Evolutionary conservation across 1,140 invertebrate species (phyloP).

Genomic region (Tetramorium parvispinum): DNA sequence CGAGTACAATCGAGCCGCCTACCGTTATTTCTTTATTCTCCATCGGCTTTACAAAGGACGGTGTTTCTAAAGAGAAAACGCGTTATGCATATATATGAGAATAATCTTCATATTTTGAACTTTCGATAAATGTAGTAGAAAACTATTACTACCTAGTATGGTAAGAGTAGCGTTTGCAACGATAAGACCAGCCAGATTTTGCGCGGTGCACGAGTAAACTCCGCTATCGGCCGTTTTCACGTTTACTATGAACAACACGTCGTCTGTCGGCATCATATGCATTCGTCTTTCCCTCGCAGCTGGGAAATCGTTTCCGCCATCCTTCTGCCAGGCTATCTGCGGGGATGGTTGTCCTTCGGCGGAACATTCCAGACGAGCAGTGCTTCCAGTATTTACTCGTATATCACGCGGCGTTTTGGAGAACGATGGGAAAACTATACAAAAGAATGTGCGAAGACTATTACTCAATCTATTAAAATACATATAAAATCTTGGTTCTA

Average conservation of each 20-base stretch:
- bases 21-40: constrained; percentile 92
- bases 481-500: too few species aligned
- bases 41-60: constrained; percentile 94
- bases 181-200: constrained; percentile 94
- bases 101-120: neutral
- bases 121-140: neutral
- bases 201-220: constrained; percentile 96
- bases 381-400: constrained; percentile 93
- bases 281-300: constrained; percentile 96
- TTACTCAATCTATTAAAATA: too few species aligned
- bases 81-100: neutral
- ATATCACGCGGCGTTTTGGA: constrained; percentile 94
- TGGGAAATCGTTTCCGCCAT: constrained; percentile 97
- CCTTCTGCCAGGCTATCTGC: constrained; percentile 96
- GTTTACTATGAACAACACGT: constrained; percentile 96
- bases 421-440: constrained; percentile 94
- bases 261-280: constrained; percentile 96
- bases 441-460: neutral
- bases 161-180: constrained; percentile 95
- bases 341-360: constrained; percentile 95
- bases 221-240: constrained; percentile 95
- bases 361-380: constrained; percentile 95
- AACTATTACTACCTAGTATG: constrained; percentile 89
- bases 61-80: constrained; percentile 88
- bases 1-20: constrained; percentile 93